phyloP scores from a whole-genome alignment of 2,113 vertebrate species.

The Leucoraja erinaceus region DNA sequence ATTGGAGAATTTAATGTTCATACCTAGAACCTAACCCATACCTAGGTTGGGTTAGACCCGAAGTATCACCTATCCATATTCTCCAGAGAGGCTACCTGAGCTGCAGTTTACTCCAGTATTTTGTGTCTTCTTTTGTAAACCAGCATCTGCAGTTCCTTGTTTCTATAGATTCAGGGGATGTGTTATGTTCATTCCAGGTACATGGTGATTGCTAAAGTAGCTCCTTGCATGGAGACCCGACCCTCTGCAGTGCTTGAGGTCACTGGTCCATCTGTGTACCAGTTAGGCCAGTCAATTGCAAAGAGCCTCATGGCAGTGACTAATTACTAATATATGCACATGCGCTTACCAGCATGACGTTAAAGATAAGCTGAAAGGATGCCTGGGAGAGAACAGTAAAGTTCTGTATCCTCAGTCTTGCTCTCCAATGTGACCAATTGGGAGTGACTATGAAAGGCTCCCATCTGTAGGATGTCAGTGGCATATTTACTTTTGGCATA shows the following conservation, averaged over 20 bases:
- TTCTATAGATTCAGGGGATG: background rate
- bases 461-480: background rate
- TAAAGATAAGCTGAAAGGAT: background rate
- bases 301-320: background rate
- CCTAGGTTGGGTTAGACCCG: too few relatives aligned
- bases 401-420: background rate
- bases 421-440: background rate
- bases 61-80: too few relatives aligned
- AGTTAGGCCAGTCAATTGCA: too few relatives aligned
- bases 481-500: too few relatives aligned
- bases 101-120: too few relatives aligned
- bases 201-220: background rate
- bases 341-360: background rate
- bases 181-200: background rate
- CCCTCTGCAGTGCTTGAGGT: background rate
- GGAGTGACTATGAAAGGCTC: background rate
- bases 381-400: background rate
- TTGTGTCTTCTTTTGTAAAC: too few relatives aligned
- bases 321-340: background rate
- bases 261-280: background rate
- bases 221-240: background rate
- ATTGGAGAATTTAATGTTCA: too few relatives aligned
- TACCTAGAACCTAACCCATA: too few relatives aligned
- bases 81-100: too few relatives aligned
- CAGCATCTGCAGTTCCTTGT: too few relatives aligned